Conservation (phyloP, 1,140 invertebrate genomes). For the Drosophila elegans region DNA sequence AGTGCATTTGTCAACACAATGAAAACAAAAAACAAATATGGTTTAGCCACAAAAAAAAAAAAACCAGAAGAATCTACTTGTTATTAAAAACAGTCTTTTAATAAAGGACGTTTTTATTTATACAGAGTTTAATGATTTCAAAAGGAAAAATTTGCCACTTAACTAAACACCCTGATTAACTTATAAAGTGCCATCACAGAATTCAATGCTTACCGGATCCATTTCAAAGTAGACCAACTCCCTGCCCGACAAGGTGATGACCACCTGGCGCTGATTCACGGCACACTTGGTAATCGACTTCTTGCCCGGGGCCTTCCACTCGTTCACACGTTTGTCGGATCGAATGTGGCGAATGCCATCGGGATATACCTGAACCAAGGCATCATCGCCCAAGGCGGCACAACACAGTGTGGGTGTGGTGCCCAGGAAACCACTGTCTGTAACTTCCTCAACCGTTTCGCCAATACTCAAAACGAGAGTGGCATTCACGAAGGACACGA, state of each 20-base stretch:
- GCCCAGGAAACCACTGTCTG: slow-evolving; percentile 99
- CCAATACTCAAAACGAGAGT: slow-evolving; percentile 99
- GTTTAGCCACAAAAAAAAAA: no score
- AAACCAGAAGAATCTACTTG: no score
- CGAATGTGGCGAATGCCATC: slow-evolving; percentile 99
- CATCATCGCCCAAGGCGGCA: slow-evolving; percentile 98
- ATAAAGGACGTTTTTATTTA: no score
- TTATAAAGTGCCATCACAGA: no score
- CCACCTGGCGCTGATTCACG: slow-evolving; percentile 99
- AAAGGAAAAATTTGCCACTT: no score
- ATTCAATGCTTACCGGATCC: slow-evolving; percentile 93
- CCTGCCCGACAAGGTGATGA: slow-evolving; percentile 98
- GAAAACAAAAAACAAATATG: no score
- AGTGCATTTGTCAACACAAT: no score
- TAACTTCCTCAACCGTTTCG: slow-evolving; percentile 99
- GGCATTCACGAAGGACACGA: slow-evolving; percentile 99
- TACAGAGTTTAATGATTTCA: no score
- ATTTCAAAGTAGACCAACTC: slow-evolving; percentile 99
- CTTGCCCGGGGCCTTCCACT: slow-evolving; percentile 99
- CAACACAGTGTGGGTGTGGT: slow-evolving; percentile 99
- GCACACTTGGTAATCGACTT: slow-evolving; percentile 99
- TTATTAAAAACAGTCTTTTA: no score
- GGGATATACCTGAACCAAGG: slow-evolving; percentile 98
- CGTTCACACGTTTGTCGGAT: slow-evolving; percentile 98
- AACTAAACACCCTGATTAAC: no score